Conservation (phyloP, 2,888 invertebrate species). For the Ophion costatus region DNA sequence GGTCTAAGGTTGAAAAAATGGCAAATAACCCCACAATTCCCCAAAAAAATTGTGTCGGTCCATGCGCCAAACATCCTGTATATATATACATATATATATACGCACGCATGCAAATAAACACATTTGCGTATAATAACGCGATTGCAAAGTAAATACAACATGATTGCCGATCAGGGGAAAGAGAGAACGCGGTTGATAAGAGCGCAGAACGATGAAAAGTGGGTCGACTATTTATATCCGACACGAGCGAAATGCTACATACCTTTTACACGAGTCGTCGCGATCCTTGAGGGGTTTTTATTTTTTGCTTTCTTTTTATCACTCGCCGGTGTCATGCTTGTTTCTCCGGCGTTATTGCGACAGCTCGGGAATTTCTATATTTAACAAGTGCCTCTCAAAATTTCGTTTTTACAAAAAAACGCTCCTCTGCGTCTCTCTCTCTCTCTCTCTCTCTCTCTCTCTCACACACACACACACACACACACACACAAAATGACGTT, state of each 20-base stretch:
- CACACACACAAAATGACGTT: no score
- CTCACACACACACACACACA: background rate
- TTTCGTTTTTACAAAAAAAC: background rate
- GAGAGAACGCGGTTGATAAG: constrained; percentile 47
- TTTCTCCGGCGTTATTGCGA: constrained; percentile 18
- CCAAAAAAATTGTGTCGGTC: no score
- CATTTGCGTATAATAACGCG: background rate
- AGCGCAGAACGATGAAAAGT: constrained; percentile 38
- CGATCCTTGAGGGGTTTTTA: constrained; percentile 11
- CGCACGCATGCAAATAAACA: background rate
- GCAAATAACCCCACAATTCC: no score
- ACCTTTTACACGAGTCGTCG: constrained; percentile 29
- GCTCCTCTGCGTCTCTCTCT: background rate
- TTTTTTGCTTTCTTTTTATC: constrained; percentile 5
- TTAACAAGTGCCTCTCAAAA: constrained; percentile 2
- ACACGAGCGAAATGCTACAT: constrained; percentile 21
- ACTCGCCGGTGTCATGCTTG: background rate
- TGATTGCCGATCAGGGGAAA: constrained; percentile 35
- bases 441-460: background rate
- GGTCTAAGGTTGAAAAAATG: no score
- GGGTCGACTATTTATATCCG: constrained; percentile 57
- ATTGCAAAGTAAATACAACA: constrained; percentile 32
- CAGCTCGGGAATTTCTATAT: constrained; percentile 25
- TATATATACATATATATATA: no score
- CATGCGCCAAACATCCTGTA: no score